Percentiles rank a stretch among this genome's conserved stretches.
phyloP scores from a whole-genome alignment of 2,888 invertebrate genomes.

The Synanthedon myopaeformis region DNA sequence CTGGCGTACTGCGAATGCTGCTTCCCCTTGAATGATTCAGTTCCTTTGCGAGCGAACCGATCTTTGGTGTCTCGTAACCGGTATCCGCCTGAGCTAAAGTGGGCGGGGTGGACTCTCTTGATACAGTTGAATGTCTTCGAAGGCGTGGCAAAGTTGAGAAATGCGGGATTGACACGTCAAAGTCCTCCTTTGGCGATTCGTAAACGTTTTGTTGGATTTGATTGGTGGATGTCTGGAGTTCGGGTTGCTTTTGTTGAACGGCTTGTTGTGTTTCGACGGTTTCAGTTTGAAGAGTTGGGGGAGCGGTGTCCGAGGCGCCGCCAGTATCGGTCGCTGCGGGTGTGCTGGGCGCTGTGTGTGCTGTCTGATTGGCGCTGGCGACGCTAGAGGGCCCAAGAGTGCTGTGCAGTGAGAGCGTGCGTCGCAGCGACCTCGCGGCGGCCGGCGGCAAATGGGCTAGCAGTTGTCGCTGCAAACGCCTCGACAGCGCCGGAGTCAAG shows the following conservation, averaged over 20 bases:
- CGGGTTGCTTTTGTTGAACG: constrained; percentile 22
- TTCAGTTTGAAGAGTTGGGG: not conserved
- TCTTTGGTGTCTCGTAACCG: constrained; percentile 9
- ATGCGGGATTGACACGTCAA: constrained; percentile 19
- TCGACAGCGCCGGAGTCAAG: constrained; percentile 78
- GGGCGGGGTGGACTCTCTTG: constrained; percentile 16
- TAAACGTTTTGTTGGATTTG: not conserved
- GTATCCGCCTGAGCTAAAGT: constrained; percentile 8
- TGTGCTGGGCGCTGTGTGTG: constrained; percentile 9
- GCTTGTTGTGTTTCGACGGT: not conserved
- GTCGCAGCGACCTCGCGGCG: constrained; percentile 75
- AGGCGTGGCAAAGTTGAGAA: constrained; percentile 45
- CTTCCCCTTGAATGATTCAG: constrained; percentile 16
- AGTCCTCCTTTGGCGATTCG: not conserved
- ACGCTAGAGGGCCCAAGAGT: constrained; percentile 19
- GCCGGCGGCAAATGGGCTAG: constrained; percentile 77
- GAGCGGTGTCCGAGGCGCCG: too few species aligned
- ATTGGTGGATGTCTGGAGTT: constrained; percentile 3
- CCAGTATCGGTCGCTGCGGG: constrained; percentile 1
- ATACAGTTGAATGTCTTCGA: constrained; percentile 25
- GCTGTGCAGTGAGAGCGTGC: constrained; percentile 72
- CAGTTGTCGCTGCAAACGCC: constrained; percentile 78
- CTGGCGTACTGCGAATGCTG: constrained; percentile 43
- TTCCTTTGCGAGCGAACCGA: constrained; percentile 9
- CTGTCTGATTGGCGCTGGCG: constrained; percentile 12